phyloP scores from a whole-genome alignment of 2,888 invertebrate species.

The Eumacrocentrus americanus region DNA sequence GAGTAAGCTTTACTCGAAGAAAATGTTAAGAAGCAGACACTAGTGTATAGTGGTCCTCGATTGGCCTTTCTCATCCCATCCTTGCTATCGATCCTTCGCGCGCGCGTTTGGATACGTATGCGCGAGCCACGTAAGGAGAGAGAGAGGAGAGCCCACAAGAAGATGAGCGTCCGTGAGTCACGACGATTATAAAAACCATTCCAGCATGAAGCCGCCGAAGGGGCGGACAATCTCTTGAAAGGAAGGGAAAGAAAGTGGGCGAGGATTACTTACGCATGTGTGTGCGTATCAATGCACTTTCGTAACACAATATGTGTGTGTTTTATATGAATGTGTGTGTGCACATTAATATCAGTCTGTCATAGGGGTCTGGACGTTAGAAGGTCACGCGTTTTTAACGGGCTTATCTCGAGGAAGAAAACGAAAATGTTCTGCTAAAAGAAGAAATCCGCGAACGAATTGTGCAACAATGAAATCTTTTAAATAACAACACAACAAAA shows the following conservation, averaged over 20 bases:
- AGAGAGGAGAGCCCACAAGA: constrained; percentile 30
- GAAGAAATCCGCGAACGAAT: too few relatives aligned
- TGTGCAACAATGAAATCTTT: too few relatives aligned
- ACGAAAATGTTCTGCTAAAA: too few relatives aligned
- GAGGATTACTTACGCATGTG: constrained; percentile 1
- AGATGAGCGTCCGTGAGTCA: constrained; percentile 36
- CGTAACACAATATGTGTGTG: neutral
- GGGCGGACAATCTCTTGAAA: constrained; percentile 20
- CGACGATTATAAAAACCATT: constrained; percentile 37
- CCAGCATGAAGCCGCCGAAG: constrained; percentile 30
- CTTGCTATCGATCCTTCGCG: neutral
- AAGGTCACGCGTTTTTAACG: neutral
- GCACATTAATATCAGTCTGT: neutral
- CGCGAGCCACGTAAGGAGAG: constrained; percentile 12
- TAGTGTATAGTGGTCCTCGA: neutral
- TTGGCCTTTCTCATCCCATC: neutral
- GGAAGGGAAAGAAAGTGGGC: constrained; percentile 14
- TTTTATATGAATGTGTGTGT: neutral
- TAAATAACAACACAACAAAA: too few relatives aligned
- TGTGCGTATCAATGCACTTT: too few relatives aligned
- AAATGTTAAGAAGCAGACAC: neutral
- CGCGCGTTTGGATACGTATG: neutral
- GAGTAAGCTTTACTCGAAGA: too few relatives aligned
- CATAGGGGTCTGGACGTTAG: neutral
- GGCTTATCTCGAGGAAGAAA: too few relatives aligned